Evolutionary conservation across 2,888 invertebrate genomes (phyloP).

Genomic region (Siphlonurus alternatus): DNA sequence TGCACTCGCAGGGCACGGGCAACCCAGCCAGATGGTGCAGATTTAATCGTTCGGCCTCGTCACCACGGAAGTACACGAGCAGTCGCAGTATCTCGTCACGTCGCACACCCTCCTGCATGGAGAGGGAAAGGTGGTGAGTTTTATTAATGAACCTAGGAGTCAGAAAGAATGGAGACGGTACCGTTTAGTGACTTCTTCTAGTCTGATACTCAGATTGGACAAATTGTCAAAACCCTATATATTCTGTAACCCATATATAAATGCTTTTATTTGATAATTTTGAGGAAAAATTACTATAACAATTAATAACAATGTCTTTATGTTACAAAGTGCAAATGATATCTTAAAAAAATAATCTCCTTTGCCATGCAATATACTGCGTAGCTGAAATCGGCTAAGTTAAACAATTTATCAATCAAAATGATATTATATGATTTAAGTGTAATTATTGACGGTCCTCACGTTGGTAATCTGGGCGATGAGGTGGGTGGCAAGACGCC

Average conservation of each 20-base stretch:
- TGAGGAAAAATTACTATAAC: no score
- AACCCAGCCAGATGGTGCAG: not conserved
- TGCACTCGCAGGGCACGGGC: not conserved
- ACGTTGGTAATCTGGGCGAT: not conserved
- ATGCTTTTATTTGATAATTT: no score
- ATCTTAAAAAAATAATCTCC: not conserved
- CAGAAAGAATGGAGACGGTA: no score
- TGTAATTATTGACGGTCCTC: not conserved
- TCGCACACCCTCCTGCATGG: not conserved
- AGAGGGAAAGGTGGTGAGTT: no score
- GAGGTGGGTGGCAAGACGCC: not conserved
- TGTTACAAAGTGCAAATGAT: not conserved
- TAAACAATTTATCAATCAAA: no score
- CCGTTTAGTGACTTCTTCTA: no score
- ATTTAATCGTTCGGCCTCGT: not conserved
- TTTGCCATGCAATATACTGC: not conserved
- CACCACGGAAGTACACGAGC: not conserved
- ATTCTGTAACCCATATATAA: no score
- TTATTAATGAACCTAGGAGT: no score
- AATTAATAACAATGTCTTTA: no score
- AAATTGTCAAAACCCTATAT: no score
- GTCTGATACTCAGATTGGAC: no score
- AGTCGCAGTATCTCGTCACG: not conserved
- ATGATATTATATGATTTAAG: not conserved
- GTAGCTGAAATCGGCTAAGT: no score